These are phyloP conservation scores for Zosterops lateralis DNA, from an alignment of 2,113 vertebrate species.

Conservation along the genomic window DNA sequence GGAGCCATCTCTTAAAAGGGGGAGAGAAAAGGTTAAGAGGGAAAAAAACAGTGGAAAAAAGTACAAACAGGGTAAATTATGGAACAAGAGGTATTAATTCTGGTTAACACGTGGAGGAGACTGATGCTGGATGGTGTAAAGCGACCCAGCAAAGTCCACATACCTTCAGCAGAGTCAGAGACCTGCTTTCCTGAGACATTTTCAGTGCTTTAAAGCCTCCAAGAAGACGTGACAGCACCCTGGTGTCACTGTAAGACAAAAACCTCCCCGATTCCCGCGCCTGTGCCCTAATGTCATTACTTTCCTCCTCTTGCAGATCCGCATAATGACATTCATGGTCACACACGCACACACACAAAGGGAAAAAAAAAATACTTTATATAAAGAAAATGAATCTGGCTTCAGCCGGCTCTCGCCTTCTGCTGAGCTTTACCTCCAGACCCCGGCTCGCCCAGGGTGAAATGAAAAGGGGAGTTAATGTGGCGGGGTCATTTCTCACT, in stretches of 20 bases:
- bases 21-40: too few species aligned
- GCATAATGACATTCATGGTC: conserved; percentile 27
- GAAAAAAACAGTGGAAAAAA: neutral
- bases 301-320: neutral
- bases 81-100: neutral
- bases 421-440: conserved; percentile 12
- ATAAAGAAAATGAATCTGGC: conserved; percentile 47
- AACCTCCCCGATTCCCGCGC: neutral
- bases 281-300: conserved; percentile 7
- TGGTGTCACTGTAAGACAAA: neutral
- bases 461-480: conserved; percentile 51
- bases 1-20: neutral
- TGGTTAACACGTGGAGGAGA: neutral
- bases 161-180: neutral
- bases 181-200: neutral
- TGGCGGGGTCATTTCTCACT: conserved; percentile 31
- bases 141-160: neutral
- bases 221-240: neutral
- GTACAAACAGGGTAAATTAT: neutral
- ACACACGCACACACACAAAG: neutral
- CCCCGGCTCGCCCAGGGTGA: neutral
- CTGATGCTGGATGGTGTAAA: neutral
- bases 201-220: neutral
- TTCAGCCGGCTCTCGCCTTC: conserved; percentile 14
- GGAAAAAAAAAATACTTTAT: conserved; percentile 19